These are phyloP conservation scores for Mus caroli DNA, from an alignment of 2,797 vertebrate species.

Conservation along the genomic window DNA sequence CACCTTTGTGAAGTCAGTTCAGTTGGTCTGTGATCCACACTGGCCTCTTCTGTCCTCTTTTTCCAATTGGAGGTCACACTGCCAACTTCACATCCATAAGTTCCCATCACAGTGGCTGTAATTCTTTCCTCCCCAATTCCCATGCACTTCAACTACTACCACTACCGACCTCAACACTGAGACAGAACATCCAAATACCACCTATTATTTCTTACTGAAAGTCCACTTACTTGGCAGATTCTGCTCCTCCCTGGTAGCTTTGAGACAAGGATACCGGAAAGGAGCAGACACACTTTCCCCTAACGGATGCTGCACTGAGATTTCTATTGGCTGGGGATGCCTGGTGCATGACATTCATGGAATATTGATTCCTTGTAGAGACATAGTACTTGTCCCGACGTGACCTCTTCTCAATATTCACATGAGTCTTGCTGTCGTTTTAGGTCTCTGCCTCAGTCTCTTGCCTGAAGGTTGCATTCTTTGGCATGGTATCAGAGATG, in stretches of 20 bases:
- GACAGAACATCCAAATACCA: not conserved
- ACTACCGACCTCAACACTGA: not conserved
- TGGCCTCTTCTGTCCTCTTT: not conserved
- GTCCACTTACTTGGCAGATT: not conserved
- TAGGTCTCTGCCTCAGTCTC: not conserved
- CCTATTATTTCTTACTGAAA: not conserved
- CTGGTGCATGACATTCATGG: not conserved
- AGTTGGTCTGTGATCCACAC: not conserved
- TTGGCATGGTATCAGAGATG: not conserved
- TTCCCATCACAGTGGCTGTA: not conserved
- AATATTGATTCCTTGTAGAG: not conserved
- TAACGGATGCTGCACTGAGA: not conserved
- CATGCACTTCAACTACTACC: not conserved
- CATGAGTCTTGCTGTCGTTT: not conserved
- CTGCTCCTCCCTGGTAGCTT: not conserved
- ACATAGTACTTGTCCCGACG: not conserved
- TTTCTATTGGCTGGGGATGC: not conserved
- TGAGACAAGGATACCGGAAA: not conserved
- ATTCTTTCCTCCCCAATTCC: not conserved
- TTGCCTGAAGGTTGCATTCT: not conserved
- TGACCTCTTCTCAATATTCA: not conserved
- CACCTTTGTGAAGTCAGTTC: not conserved
- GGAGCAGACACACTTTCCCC: not conserved
- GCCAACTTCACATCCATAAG: not conserved
- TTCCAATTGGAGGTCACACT: not conserved